Percentiles rank a stretch among this genome's conserved stretches.
These are phyloP conservation scores for Xylota segnis DNA, from an alignment of 2,888 invertebrate genomes.

Conservation along the genomic window DNA sequence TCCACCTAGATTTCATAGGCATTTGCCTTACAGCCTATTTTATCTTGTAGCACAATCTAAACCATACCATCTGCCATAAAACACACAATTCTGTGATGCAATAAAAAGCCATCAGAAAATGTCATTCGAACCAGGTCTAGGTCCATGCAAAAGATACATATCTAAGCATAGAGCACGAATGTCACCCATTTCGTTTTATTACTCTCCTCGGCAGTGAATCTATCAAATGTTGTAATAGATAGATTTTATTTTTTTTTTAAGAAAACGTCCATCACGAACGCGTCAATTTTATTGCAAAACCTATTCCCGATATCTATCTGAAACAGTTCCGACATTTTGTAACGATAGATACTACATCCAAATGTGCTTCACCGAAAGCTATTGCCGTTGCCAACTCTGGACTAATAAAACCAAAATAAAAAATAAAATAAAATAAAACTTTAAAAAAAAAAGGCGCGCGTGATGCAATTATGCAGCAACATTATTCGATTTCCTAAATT, in stretches of 20 bases:
- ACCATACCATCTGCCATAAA: neutral
- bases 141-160: conserved; percentile 14
- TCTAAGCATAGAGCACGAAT: conserved; percentile 2
- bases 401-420: conserved; percentile 5
- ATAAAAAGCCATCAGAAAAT: neutral
- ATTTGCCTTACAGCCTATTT: too few species aligned
- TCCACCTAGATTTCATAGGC: too few species aligned
- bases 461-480: conserved; percentile 23
- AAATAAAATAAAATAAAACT: too few species aligned
- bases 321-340: conserved; percentile 1
- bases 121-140: neutral
- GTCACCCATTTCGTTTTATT: conserved; percentile 21
- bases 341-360: neutral
- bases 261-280: neutral
- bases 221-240: neutral
- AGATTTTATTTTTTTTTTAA: neutral
- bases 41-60: too few species aligned
- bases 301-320: neutral
- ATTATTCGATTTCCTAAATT: conserved; percentile 1
- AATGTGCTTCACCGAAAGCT: conserved; percentile 1
- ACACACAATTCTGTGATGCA: neutral
- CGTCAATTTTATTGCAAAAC: conserved; percentile 1
- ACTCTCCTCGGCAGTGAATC: neutral
- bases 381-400: conserved; percentile 3
- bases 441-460: neutral